These are phyloP conservation scores for Macrophya annulata DNA, from an alignment of 2,888 invertebrate genomes.

Conservation along the genomic window DNA sequence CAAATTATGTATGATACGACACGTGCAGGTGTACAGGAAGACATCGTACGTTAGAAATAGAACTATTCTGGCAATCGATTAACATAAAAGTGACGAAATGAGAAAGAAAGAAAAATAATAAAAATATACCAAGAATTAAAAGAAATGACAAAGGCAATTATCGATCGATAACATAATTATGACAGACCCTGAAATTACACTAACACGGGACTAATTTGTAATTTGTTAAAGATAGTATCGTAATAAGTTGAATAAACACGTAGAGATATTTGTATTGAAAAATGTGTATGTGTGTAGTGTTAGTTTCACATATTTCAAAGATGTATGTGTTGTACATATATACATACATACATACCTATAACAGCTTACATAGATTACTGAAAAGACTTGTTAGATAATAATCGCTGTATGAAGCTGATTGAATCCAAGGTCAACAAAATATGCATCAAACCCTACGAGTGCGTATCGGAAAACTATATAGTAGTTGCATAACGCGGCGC, in stretches of 20 bases:
- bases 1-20: background rate
- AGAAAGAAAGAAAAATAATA: background rate
- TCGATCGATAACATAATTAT: constrained; percentile 9
- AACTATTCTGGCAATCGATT: background rate
- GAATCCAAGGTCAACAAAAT: constrained; percentile 8
- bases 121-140: background rate
- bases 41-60: background rate
- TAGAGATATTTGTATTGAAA: background rate
- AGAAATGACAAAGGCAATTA: background rate
- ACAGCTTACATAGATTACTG: background rate
- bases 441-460: constrained; percentile 26
- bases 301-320: background rate
- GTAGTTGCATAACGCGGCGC: constrained; percentile 17
- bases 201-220: background rate
- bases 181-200: background rate
- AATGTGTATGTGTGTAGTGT: background rate
- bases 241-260: background rate
- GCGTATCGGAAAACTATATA: background rate
- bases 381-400: constrained; percentile 5
- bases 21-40: background rate
- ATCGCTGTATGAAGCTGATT: constrained; percentile 1
- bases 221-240: background rate
- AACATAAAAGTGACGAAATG: background rate
- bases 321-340: background rate
- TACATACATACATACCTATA: background rate